Conservation (phyloP, 2,888 invertebrate genomes). For the Caenorhabditis doughertyi region DNA sequence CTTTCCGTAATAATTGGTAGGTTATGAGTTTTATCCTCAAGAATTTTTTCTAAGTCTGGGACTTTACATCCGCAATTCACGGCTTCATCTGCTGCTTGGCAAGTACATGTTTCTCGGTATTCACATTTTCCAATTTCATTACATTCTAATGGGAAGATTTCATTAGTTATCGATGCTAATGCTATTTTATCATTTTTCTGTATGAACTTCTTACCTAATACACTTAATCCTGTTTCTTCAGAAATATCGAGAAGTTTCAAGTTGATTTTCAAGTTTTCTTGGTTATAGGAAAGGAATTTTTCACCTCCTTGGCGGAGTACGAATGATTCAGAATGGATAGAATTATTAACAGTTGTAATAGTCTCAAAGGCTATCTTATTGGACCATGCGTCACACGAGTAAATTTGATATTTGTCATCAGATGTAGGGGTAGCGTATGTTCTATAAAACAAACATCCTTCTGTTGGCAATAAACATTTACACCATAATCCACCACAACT, state of each 20-base stretch:
- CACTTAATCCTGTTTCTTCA: background rate
- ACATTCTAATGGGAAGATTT: constrained; percentile 7
- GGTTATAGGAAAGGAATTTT: background rate
- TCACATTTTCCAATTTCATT: background rate
- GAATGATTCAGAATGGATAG: background rate
- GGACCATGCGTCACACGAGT: background rate
- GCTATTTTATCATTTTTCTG: constrained; percentile 3
- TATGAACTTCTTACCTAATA: constrained; percentile 21
- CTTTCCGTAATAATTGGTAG: background rate
- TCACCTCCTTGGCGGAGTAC: background rate
- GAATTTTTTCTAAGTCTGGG: background rate
- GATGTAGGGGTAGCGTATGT: background rate
- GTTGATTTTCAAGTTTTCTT: background rate
- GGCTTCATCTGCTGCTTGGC: background rate
- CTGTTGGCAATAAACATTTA: background rate
- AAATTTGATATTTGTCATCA: constrained; percentile 3
- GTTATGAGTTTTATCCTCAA: background rate
- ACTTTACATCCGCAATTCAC: background rate
- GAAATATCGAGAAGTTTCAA: background rate
- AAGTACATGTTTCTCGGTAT: background rate
- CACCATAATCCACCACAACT: constrained; percentile 1
- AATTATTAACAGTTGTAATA: background rate
- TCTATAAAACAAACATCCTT: constrained; percentile 3
- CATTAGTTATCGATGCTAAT: background rate
- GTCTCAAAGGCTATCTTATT: background rate